Conservation (phyloP, 2,888 invertebrate genomes). For the Nomada fucata region DNA sequence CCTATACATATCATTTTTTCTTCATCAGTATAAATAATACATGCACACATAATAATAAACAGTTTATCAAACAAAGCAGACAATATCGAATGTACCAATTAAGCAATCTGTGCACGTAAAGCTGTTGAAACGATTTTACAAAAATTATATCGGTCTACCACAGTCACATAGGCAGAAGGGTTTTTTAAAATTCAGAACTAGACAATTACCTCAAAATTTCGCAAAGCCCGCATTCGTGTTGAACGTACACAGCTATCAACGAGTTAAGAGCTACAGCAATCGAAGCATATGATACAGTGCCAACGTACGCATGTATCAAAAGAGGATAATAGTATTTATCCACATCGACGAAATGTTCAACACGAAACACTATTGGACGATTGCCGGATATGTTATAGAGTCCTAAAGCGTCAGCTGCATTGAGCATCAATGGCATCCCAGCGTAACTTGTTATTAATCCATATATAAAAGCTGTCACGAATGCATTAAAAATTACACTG, state of each 20-base stretch:
- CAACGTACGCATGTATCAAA: slow-evolving; percentile 58
- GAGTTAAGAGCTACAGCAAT: slow-evolving; percentile 57
- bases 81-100: too few relatives aligned
- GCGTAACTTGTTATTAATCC: slow-evolving; percentile 61
- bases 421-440: slow-evolving; percentile 49
- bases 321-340: slow-evolving; percentile 60
- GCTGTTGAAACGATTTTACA: too few relatives aligned
- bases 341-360: slow-evolving; percentile 58
- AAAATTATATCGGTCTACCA: too few relatives aligned
- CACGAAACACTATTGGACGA: slow-evolving; percentile 49
- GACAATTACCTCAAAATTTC: slow-evolving; percentile 63
- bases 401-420: slow-evolving; percentile 41
- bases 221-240: slow-evolving; percentile 63
- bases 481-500: neutral
- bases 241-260: slow-evolving; percentile 53
- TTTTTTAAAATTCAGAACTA: too few relatives aligned
- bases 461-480: slow-evolving; percentile 44
- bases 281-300: slow-evolving; percentile 48
- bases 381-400: slow-evolving; percentile 45
- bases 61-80: too few relatives aligned
- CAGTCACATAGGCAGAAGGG: neutral
- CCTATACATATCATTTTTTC: too few relatives aligned
- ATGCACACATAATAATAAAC: too few relatives aligned
- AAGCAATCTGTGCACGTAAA: too few relatives aligned
- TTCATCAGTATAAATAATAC: too few relatives aligned